These are phyloP conservation scores for Eupeodes latifasciatus DNA, from an alignment of 2,888 invertebrate genomes.

Conservation along the genomic window DNA sequence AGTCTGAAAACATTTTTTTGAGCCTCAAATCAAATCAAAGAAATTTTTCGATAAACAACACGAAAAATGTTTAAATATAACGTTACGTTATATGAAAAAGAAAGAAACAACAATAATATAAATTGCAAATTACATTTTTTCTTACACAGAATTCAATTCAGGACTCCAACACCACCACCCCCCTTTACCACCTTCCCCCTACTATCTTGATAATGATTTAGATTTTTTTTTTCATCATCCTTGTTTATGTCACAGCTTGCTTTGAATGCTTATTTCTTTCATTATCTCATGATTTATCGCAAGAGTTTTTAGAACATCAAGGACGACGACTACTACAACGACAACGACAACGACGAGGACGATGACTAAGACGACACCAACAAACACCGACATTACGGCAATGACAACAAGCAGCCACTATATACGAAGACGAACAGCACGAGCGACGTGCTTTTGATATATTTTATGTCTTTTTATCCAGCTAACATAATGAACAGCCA, in stretches of 20 bases:
- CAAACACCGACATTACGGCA: background rate
- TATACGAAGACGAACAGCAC: too few relatives aligned
- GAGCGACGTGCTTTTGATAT: conserved; percentile 32
- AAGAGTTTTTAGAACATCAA: conserved; percentile 34
- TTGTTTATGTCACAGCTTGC: conserved; percentile 16
- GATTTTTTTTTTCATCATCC: conserved; percentile 14
- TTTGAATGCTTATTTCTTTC: conserved; percentile 17
- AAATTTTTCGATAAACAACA: background rate
- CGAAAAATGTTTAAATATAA: background rate
- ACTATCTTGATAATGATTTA: background rate
- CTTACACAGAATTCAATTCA: too few relatives aligned
- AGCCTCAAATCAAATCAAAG: conserved; percentile 18
- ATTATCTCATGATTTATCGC: conserved; percentile 49
- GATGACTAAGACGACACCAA: conserved; percentile 1
- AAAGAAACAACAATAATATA: conserved; percentile 7
- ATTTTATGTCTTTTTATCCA: conserved; percentile 42
- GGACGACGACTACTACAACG: conserved; percentile 23
- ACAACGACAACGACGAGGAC: conserved; percentile 34
- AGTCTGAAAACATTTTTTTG: background rate
- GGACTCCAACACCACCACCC: too few relatives aligned
- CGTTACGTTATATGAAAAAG: background rate
- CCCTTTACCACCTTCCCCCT: too few relatives aligned
- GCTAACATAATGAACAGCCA: conserved; percentile 39
- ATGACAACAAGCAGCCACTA: too few relatives aligned
- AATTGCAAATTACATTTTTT: conserved; percentile 20